A percentile compares a stretch with the other conserved stretches of the same genome.
Conservation (phyloP, 2,797 vertebrate species). For the Tauraco hartlaubi region DNA sequence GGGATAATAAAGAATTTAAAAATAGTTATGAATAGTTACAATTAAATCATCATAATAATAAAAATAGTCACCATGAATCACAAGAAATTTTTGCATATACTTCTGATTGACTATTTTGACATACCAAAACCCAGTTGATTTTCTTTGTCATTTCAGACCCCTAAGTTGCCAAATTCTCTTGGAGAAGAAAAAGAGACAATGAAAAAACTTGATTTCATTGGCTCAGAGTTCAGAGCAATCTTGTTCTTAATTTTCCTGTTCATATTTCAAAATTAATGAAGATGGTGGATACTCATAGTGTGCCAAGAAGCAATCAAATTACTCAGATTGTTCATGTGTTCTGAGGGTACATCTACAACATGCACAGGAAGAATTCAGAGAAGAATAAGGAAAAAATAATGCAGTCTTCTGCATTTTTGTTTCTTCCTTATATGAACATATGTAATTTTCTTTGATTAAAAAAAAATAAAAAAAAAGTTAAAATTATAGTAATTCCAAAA, state of each 20-base stretch:
- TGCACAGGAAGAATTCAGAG: background rate
- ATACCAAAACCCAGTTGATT: background rate
- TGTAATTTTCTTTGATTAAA: background rate
- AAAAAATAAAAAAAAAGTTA: background rate
- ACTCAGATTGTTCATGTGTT: background rate
- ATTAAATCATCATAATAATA: background rate
- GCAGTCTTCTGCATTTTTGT: background rate
- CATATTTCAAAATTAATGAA: background rate
- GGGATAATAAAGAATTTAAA: background rate
- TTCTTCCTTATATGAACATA: background rate
- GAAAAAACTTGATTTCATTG: background rate
- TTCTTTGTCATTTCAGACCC: background rate
- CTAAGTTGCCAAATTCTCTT: background rate
- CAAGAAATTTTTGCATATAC: background rate
- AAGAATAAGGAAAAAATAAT: background rate
- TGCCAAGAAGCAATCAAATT: background rate
- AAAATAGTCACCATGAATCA: background rate
- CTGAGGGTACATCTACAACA: background rate
- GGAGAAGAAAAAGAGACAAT: background rate
- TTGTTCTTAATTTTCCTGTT: background rate
- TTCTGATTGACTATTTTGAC: background rate
- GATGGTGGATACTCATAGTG: background rate
- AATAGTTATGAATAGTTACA: background rate
- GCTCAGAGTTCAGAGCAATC: background rate
- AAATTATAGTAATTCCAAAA: background rate